These are phyloP conservation scores for Malurus leucopterus DNA, from an alignment of 2,797 vertebrate species.

Conservation along the genomic window DNA sequence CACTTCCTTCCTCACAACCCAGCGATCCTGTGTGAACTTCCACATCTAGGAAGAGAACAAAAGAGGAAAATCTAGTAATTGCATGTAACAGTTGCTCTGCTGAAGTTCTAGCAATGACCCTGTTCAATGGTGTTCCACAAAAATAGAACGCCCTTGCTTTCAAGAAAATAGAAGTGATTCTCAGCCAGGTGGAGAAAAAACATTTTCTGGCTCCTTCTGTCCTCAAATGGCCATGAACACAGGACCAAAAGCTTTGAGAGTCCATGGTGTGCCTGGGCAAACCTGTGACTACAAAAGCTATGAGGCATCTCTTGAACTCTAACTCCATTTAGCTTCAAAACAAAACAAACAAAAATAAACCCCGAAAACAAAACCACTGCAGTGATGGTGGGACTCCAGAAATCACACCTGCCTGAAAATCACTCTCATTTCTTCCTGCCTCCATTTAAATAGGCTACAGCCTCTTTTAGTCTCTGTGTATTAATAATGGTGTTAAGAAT, in stretches of 20 bases:
- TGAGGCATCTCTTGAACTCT: not conserved
- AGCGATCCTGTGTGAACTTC: constrained; percentile 93
- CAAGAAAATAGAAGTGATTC: not conserved
- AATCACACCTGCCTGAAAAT: not conserved
- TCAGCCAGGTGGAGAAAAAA: not conserved
- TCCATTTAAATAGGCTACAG: not conserved
- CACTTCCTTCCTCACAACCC: constrained; percentile 91
- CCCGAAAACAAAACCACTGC: not conserved
- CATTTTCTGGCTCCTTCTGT: not conserved
- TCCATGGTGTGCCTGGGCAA: not conserved
- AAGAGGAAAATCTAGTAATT: not conserved
- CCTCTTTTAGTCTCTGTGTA: not conserved
- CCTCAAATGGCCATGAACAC: not conserved
- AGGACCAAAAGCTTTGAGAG: not conserved
- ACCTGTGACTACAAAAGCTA: not conserved
- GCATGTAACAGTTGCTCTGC: not conserved
- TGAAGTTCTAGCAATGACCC: not conserved
- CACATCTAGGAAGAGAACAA: constrained; percentile 82
- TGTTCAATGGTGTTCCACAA: not conserved
- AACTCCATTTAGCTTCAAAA: not conserved
- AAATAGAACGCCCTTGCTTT: not conserved
- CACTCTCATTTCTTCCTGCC: not conserved
- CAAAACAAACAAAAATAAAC: not conserved
- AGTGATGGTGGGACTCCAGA: not conserved
- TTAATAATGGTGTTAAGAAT: not conserved